A percentile compares a stretch with the other conserved stretches of the same genome.
Evolutionary conservation across 2,113 vertebrate species (phyloP).

Genomic region (rabbit (Oryctolagus cuniculus)): mOryCun1.1 NC_091449.1:34585501-34586000

Average conservation of each 20-base stretch:
- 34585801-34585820: background rate
- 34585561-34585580: background rate
- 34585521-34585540: background rate
- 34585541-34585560: no score
- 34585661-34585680: background rate
- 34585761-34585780: background rate
- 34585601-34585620: fast-evolving
- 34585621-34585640: fast-evolving
- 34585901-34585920: background rate
- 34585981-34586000: fast-evolving
- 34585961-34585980: background rate
- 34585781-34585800: constrained; percentile 5
- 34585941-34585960: background rate
- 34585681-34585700: fast-evolving
- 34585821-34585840: background rate
- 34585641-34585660: background rate
- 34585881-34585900: fast-evolving
- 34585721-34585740: background rate
- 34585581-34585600: background rate
- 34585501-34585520: no score
- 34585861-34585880: background rate
- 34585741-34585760: background rate
- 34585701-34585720: background rate
- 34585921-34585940: background rate
- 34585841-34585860: background rate